A percentile compares a stretch with the other conserved stretches of the same genome.
phyloP scores from a whole-genome alignment of 2,113 vertebrate species.

The Macroglossus sobrinus region DNA sequence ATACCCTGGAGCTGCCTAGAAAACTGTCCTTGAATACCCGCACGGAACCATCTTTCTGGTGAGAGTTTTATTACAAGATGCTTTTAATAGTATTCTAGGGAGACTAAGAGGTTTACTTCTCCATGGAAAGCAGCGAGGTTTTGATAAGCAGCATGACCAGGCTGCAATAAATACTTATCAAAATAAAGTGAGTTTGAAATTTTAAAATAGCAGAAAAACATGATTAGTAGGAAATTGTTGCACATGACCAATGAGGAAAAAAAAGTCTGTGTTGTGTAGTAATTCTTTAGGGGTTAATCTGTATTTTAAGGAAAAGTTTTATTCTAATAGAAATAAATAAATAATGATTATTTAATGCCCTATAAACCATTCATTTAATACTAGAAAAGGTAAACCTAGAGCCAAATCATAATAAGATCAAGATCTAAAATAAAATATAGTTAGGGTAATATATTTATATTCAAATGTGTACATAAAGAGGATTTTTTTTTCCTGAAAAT shows the following conservation, averaged over 20 bases:
- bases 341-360: background rate
- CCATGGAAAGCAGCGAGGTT: background rate
- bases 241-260: background rate
- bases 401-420: slow-evolving; percentile 1
- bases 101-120: background rate
- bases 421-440: background rate
- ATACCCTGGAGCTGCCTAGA: background rate
- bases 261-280: background rate
- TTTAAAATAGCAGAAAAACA: background rate
- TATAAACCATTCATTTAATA: background rate
- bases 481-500: background rate
- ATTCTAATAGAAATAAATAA: slow-evolving; percentile 17
- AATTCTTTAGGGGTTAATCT: background rate
- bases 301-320: slow-evolving; percentile 1
- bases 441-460: background rate
- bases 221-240: background rate
- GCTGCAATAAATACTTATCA: background rate
- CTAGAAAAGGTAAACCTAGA: background rate
- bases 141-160: background rate
- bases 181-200: background rate
- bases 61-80: background rate
- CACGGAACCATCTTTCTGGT: background rate
- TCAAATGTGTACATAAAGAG: background rate
- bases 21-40: background rate
- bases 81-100: background rate